Conservation (phyloP, 30 jellyfish, hydroid and myxozoan genomes). For the Chrysaora quinquecirrha region DNA sequence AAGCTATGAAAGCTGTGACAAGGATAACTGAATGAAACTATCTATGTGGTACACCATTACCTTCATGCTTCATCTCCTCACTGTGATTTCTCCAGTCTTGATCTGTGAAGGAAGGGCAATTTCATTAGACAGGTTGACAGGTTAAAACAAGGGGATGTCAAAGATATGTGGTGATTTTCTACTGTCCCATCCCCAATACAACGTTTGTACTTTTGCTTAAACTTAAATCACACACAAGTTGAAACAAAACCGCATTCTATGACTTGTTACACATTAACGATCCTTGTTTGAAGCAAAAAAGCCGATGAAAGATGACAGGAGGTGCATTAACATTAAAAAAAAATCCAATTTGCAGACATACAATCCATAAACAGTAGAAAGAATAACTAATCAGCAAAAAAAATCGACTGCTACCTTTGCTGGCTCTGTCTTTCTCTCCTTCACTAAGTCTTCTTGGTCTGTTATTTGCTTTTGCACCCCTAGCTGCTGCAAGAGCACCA, state of each 20-base stretch:
- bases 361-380: too few species aligned
- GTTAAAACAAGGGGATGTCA: not conserved
- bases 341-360: too few species aligned
- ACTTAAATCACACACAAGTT: too few species aligned
- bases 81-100: conserved; percentile 65
- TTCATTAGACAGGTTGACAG: not conserved
- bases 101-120: conserved; percentile 10
- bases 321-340: not conserved
- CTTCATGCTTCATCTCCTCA: conserved; percentile 44
- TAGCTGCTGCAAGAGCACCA: conserved; percentile 71
- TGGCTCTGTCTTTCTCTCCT: conserved; percentile 74
- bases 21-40: too few species aligned
- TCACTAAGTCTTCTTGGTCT: conserved; percentile 74
- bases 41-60: too few species aligned
- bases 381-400: too few species aligned
- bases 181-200: not conserved
- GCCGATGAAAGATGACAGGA: not conserved
- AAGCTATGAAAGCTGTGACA: too few species aligned
- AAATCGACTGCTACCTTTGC: conserved; percentile 30
- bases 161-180: not conserved
- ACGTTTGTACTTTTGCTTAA: not conserved
- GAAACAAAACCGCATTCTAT: too few species aligned
- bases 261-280: not conserved
- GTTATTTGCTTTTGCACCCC: conserved; percentile 41
- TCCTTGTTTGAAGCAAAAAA: not conserved